These are phyloP conservation scores for Enteromius unitaeniatus DNA, from an alignment of 2,797 vertebrate species.

Conservation along the genomic window DNA sequence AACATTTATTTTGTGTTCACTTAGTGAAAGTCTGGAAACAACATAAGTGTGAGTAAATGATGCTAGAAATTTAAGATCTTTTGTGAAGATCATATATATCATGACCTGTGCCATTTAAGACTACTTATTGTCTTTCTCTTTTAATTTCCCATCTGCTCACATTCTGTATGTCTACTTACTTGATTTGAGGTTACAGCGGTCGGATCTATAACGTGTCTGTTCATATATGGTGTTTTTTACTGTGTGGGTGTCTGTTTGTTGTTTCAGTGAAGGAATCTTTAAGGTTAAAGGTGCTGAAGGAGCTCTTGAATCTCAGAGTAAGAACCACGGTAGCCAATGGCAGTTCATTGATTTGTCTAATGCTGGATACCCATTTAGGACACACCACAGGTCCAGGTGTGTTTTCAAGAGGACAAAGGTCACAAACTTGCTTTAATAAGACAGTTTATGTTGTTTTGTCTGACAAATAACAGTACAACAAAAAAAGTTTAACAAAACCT, in stretches of 20 bases:
- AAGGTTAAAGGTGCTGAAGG: constrained; percentile 23
- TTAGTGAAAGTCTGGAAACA: neutral
- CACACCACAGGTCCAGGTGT: neutral
- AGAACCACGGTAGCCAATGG: neutral
- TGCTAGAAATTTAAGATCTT: neutral
- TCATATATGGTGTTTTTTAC: neutral
- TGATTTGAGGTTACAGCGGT: constrained; percentile 10
- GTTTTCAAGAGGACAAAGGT: constrained; percentile 17
- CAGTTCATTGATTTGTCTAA: constrained; percentile 37
- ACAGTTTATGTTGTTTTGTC: neutral
- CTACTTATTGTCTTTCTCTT: neutral
- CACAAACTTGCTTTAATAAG: neutral
- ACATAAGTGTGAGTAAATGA: neutral
- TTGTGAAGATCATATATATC: constrained; percentile 12
- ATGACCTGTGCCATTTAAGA: constrained; percentile 7
- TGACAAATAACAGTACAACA: neutral
- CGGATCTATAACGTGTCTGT: neutral
- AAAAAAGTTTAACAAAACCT: neutral
- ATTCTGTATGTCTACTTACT: neutral
- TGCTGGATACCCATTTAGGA: constrained; percentile 12
- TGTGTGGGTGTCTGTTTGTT: neutral
- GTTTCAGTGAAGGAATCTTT: constrained; percentile 9
- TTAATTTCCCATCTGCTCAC: neutral
- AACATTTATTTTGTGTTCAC: neutral
- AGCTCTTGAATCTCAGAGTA: constrained; percentile 6